Base-by-base conservation (phyloP, 1,140 invertebrate genomes). In the Pemphigus obesinymphae region DNA sequence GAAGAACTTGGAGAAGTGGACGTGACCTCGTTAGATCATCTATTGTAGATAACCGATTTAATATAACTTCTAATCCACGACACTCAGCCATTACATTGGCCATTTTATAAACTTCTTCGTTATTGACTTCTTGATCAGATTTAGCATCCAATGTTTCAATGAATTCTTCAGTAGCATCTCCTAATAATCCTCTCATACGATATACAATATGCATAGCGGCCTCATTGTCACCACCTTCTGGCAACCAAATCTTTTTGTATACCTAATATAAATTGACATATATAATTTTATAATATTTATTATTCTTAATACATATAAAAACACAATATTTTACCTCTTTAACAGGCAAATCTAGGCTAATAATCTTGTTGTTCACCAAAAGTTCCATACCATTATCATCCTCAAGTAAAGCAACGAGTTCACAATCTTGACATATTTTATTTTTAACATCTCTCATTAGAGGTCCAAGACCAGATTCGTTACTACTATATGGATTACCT, bases 361-460 rank as follows among this genome's bases (percentile, higher is more conserved):
- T 99, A 75, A 99, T 99, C 89, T 99, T 99, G 87, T 99, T 99
- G 85, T 97, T 96, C 0, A 99, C 97, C n/a, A 99, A 89, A 75
- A 99, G 88, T 87, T 99, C 97, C 97, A 99, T 99, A 68, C 97
- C 97, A 85, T 97, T 99, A 86, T 99, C 97, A 87, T 99, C 97
- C 87, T 99, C 97, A 0, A 99, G 87, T 23, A 99, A 87, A 2
- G 97, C 97, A 1, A 99, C 95, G 55, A 99, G 88, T 86, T 99
- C 97, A 88, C 97, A 99, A 88, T 99, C 97, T 85, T 94, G 94
- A 86, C 96, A 98, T 83, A 98, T 97, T 87, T 99, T 99, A 87
- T 99, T 99, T 87, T 99, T 99, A 0, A 99, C 95, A 86, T 99
- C 97, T 55, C 97, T 90, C 97, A 99, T 99, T 0, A 98, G 88